Conservation (phyloP, 2,797 vertebrate genomes). For the Alca torda region DNA sequence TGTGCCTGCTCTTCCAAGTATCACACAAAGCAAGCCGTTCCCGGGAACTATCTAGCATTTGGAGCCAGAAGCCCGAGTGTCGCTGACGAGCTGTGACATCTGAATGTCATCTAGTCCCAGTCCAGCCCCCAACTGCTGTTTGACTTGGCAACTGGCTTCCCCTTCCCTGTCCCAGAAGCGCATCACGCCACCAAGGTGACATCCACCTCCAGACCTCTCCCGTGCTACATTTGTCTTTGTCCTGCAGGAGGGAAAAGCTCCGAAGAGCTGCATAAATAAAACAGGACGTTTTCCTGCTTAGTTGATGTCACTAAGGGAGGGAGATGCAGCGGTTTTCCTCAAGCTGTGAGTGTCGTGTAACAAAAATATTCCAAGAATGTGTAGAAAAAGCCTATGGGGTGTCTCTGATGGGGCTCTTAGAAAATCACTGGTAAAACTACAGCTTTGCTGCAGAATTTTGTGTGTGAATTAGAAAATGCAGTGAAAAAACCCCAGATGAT, state of each 20-base stretch:
- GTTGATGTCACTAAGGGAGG: background rate
- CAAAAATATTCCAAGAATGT: background rate
- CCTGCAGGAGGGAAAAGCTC: background rate
- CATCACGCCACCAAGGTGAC: background rate
- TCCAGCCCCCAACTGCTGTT: accelerated
- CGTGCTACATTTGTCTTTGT: accelerated
- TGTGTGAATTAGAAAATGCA: background rate
- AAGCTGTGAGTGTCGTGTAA: background rate
- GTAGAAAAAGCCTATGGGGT: background rate
- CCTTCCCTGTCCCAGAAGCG: background rate
- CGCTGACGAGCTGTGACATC: background rate
- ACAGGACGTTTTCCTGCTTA: background rate
- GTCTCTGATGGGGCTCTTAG: background rate
- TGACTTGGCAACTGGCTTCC: background rate
- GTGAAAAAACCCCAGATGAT: background rate
- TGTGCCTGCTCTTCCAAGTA: too few species aligned
- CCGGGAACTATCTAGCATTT: background rate
- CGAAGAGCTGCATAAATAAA: background rate
- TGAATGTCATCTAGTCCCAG: background rate
- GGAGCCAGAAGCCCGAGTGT: background rate
- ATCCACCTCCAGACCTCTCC: background rate
- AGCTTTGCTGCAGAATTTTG: background rate
- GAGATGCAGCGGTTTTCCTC: background rate
- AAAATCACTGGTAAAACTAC: background rate
- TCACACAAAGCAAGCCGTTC: background rate